A percentile compares a stretch with the other conserved stretches of the same genome.
Conservation (phyloP, 2,888 invertebrate species). For the Candidula unifasciata region DNA sequence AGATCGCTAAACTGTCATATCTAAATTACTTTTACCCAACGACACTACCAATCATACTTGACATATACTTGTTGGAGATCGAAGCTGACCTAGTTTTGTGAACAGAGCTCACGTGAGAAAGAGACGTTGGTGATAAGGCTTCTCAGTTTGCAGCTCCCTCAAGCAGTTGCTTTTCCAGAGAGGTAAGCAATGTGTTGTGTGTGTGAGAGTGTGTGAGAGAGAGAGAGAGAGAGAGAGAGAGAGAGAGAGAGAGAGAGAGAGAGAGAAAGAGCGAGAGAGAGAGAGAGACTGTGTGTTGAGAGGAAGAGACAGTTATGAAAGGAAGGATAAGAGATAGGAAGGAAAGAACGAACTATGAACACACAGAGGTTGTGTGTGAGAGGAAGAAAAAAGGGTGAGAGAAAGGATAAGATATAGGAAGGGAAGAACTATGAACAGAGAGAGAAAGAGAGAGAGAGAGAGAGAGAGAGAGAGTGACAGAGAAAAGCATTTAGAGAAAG, state of each 20-base stretch:
- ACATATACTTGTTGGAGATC: too few relatives aligned
- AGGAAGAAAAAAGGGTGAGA: not conserved
- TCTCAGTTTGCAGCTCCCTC: too few relatives aligned
- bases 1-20: too few relatives aligned
- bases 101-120: too few relatives aligned
- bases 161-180: too few relatives aligned
- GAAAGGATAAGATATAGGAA: not conserved
- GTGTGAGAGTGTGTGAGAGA: not conserved
- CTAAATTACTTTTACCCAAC: too few relatives aligned
- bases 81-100: too few relatives aligned
- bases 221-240: constrained; percentile 4
- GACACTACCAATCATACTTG: too few relatives aligned
- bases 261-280: constrained; percentile 37
- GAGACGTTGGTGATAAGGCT: not conserved
- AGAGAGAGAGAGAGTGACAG: constrained; percentile 27
- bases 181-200: too few relatives aligned
- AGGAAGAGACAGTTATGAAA: constrained; percentile 1
- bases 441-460: constrained; percentile 25
- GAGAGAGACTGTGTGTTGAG: constrained; percentile 19
- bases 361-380: not conserved
- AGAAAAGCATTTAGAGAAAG: not conserved
- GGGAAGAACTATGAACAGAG: constrained; percentile 14
- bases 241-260: constrained; percentile 38
- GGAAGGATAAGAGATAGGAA: constrained; percentile 28
- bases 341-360: not conserved